Evolutionary conservation across 2,797 vertebrate species (phyloP).

Genomic region (Notoglanidium macrostoma): DNA sequence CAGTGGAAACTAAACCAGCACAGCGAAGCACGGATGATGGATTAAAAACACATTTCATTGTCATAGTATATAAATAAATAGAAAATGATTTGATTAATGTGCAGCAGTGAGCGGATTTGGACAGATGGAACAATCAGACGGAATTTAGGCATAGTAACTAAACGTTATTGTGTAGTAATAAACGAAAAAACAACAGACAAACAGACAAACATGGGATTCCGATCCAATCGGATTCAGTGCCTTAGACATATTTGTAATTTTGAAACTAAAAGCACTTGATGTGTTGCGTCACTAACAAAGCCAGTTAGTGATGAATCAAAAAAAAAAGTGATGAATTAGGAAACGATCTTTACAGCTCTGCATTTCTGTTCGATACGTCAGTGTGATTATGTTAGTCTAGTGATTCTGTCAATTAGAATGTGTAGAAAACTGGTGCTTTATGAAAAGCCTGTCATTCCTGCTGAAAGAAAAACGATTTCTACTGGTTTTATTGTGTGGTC

Average conservation of each 20-base stretch:
- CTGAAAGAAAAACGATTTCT: background rate
- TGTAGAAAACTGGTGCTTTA: background rate
- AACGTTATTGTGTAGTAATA: background rate
- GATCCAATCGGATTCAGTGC: background rate
- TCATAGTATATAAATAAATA: background rate
- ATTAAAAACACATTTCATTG: background rate
- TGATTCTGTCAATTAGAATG: background rate
- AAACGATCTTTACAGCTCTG: background rate
- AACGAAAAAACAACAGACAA: background rate
- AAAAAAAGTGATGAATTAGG: background rate
- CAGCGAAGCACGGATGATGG: background rate
- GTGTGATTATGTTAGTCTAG: background rate
- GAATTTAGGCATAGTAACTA: background rate
- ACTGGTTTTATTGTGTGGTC: background rate
- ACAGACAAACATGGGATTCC: background rate
- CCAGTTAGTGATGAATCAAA: background rate
- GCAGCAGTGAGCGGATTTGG: conserved; percentile 19
- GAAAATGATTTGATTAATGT: background rate
- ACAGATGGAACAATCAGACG: background rate
- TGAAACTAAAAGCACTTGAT: background rate
- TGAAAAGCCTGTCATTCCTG: background rate
- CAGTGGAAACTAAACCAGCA: conserved; percentile 15
- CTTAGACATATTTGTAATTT: background rate
- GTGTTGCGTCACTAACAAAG: background rate
- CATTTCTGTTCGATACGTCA: background rate